Evolutionary conservation across 1,140 invertebrate species (phyloP).

Genomic region (Pogonomyrmex californicus): DNA sequence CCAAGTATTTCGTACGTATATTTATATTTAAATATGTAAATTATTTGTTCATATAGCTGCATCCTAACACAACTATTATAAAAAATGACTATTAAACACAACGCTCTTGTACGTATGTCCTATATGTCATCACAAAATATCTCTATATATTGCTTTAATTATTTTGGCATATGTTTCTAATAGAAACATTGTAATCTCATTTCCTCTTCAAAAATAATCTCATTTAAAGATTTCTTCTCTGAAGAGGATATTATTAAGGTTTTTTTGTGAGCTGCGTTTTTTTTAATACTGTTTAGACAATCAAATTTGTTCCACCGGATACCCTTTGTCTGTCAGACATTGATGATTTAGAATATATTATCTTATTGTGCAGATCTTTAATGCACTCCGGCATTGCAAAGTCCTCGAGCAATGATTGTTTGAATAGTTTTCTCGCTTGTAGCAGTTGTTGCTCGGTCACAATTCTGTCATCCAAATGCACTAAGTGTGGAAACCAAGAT

Average conservation of each 20-base stretch:
- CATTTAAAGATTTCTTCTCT: background rate
- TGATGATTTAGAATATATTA: slow-evolving; percentile 77
- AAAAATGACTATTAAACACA: slow-evolving; percentile 1
- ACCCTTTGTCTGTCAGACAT: slow-evolving; percentile 67
- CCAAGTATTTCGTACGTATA: background rate
- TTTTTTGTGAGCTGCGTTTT: background rate
- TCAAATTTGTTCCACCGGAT: slow-evolving; percentile 72
- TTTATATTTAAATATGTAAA: background rate
- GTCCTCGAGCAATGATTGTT: slow-evolving; percentile 87
- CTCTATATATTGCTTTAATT: background rate
- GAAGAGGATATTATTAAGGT: background rate
- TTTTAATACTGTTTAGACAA: slow-evolving; percentile 79
- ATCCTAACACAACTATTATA: background rate
- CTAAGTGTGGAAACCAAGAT: slow-evolving; percentile 89
- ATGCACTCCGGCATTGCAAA: slow-evolving; percentile 80
- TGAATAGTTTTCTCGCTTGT: slow-evolving; percentile 89
- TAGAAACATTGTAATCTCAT: background rate
- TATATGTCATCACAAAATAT: background rate
- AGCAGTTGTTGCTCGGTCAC: slow-evolving; percentile 89
- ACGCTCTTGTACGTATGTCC: background rate
- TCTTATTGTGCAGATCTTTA: slow-evolving; percentile 79
- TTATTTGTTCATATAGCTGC: slow-evolving; percentile 15
- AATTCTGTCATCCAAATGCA: slow-evolving; percentile 90
- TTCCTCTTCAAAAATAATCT: no score
- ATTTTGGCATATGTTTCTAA: slow-evolving; percentile 17